phyloP scores from a whole-genome alignment of 1,140 invertebrate species.

The Goniozus legneri region DNA sequence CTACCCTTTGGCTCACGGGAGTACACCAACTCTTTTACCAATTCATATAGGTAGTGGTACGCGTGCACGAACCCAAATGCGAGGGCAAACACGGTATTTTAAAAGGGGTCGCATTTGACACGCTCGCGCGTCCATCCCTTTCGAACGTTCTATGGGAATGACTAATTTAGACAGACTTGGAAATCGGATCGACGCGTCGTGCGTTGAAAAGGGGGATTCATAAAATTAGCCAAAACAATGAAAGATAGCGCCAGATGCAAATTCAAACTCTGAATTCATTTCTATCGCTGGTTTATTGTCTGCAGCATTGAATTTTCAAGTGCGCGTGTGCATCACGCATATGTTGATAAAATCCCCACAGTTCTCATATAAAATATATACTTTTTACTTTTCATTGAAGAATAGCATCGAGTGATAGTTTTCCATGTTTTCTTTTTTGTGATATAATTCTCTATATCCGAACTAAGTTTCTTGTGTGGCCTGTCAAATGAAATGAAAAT shows the following conservation, averaged over 20 bases:
- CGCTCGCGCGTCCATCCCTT: too few relatives aligned
- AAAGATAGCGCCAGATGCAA: conserved; percentile 47
- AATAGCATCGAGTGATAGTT: too few relatives aligned
- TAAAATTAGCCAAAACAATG: conserved; percentile 53
- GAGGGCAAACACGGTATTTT: conserved; percentile 18
- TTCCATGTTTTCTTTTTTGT: too few relatives aligned
- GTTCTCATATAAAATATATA: too few relatives aligned
- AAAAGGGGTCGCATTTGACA: too few relatives aligned
- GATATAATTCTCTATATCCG: too few relatives aligned
- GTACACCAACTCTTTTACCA: too few relatives aligned
- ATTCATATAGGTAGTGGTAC: too few relatives aligned
- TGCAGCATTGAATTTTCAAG: conserved; percentile 39
- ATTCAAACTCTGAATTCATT: conserved; percentile 33
- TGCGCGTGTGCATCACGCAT: conserved; percentile 24
- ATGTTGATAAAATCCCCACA: too few relatives aligned
- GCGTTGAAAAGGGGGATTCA: conserved; percentile 22
- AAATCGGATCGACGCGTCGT: conserved; percentile 23
- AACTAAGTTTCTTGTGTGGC: too few relatives aligned
- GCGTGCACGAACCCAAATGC: conserved; percentile 20
- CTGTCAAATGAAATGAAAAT: too few relatives aligned
- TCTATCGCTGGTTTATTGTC: conserved; percentile 36
- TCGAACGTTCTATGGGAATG: conserved; percentile 49
- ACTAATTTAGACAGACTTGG: conserved; percentile 35
- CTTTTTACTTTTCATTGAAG: too few relatives aligned
- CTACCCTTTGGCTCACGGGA: conserved; percentile 11